Evolutionary conservation across 2,113 vertebrate genomes (phyloP).

Genomic region (Hippolais icterina): DNA sequence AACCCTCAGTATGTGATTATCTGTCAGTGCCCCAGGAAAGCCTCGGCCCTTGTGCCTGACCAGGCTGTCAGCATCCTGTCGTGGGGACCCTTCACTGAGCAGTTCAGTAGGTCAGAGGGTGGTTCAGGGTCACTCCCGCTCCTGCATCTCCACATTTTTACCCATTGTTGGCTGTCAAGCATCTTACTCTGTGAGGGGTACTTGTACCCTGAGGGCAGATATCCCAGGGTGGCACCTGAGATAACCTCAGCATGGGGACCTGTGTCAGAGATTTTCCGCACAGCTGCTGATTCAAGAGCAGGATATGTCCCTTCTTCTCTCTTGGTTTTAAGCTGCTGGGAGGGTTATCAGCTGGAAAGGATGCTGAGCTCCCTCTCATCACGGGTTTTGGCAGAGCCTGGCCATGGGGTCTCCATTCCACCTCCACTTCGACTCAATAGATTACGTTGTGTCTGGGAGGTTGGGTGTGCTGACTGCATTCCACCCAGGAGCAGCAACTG

Average conservation of each 20-base stretch:
- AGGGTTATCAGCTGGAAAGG: not conserved
- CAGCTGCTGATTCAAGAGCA: not conserved
- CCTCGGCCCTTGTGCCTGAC: not conserved
- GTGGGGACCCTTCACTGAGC: not conserved
- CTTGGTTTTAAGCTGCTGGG: not conserved
- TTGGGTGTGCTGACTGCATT: accelerated
- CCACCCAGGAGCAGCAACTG: not conserved
- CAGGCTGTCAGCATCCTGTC: not conserved
- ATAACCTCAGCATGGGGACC: accelerated
- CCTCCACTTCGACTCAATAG: not conserved
- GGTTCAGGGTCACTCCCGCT: not conserved
- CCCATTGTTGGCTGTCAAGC: not conserved
- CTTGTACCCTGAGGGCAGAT: not conserved
- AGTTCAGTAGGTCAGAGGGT: not conserved
- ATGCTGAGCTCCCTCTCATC: not conserved
- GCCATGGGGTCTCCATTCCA: not conserved
- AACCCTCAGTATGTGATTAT: too few species aligned
- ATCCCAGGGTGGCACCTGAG: not conserved
- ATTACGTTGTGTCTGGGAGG: not conserved
- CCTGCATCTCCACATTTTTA: not conserved
- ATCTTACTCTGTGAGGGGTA: accelerated
- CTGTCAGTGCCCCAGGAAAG: not conserved
- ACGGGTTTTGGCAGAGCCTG: not conserved
- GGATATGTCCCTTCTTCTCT: not conserved
- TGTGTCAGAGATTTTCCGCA: not conserved